These are phyloP conservation scores for Ophioderma brevispina DNA, from an alignment of 35 echinoderm and acorn worm genomes.

Conservation along the genomic window DNA sequence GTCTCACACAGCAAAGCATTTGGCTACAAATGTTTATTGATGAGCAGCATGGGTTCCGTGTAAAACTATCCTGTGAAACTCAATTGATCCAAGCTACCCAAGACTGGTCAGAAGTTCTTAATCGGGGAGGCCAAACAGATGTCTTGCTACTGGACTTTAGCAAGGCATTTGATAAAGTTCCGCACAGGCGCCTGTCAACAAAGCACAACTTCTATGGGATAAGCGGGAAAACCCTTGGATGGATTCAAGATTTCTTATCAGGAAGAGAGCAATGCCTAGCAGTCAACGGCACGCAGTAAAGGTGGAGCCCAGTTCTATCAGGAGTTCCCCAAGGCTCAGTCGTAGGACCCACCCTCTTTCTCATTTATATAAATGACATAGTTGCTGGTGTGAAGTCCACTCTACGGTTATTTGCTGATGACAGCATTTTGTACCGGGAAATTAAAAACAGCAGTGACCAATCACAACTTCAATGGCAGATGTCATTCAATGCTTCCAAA, in stretches of 20 bases:
- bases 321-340: constrained; percentile 43
- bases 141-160: neutral
- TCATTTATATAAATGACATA: constrained; percentile 27
- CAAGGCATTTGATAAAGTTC: constrained; percentile 14
- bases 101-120: constrained; percentile 14
- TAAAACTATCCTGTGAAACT: constrained; percentile 25
- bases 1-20: constrained; percentile 4
- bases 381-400: neutral
- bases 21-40: constrained; percentile 33
- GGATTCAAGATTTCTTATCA: constrained; percentile 23
- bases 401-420: neutral
- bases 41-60: constrained; percentile 33
- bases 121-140: constrained; percentile 24
- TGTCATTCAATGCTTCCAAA: constrained; percentile 8
- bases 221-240: neutral
- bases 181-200: neutral
- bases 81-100: constrained; percentile 21
- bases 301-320: neutral
- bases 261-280: constrained; percentile 22
- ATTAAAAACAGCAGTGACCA: neutral
- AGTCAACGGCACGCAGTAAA: neutral
- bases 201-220: constrained; percentile 24
- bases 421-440: constrained; percentile 1
- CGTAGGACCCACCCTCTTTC: constrained; percentile 9
- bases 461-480: neutral